Base-by-base conservation (phyloP, 2,888 invertebrate genomes). In the Pachydiplax longipennis region DNA sequence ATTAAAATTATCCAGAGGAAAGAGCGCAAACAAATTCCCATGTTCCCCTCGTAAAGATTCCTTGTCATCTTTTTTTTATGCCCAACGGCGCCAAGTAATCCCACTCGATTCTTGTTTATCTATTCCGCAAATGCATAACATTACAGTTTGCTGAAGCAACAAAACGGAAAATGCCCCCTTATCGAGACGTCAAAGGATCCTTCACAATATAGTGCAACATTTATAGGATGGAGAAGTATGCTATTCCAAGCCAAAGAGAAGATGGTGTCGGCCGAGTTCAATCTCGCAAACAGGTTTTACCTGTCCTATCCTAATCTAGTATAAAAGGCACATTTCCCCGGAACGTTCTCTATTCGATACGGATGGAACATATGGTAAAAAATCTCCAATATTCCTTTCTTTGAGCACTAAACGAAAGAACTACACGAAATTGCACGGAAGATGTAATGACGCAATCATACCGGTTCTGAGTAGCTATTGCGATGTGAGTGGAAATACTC, bases 211-310 rank as follows among this genome's bases (percentile, higher is more conserved):
- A 87, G 87, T 87, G 35, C 87, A 87, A 87, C 87, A 87, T 87
- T 87, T 87, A 87, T 87, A 58, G 87, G 61, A 65, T 87, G 65
- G 61, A 87, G 22, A 61, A 61, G 87, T 87, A 61, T 12, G 87
- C 87, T 65, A 65, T 87, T 87, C n/a, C 87, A 53, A 22, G 31
- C 58, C 58, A 37, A 65, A 87, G 61, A 37, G 87, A 87, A 37
- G 61, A 87, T 61, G 87, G 61, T 61, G 61, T 65, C 58, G 58
- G 61, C 12, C n/a, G 61, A 31, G 61, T 87, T 87, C 87, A 87
- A 87, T 87, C 87, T 87, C 87, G 65, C 87, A 87, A 87, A 87
- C 87, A 87, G 87, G 87, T 87, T 87, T 87, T 87, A 65, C 87
- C 61, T 61, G 87, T 87, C 87, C 87, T 87, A 87, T 61, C 65